These are phyloP conservation scores for Notarius quadriscutis DNA, from an alignment of 2,113 vertebrate genomes.

Conservation along the genomic window DNA sequence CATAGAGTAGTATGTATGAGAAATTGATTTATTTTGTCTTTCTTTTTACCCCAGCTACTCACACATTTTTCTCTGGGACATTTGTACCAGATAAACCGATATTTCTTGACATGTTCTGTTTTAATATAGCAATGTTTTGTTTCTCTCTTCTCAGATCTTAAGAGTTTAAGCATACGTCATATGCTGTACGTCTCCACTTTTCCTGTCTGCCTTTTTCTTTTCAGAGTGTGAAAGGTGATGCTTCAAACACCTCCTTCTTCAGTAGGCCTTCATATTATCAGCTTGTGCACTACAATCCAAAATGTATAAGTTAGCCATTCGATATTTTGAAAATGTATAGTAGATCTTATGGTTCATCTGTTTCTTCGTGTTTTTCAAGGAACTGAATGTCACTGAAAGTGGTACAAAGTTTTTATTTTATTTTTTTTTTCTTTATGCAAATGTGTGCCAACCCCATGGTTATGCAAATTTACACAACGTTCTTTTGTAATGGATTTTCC, in stretches of 20 bases:
- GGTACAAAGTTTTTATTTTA: slow-evolving; percentile 31
- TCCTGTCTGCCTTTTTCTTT: slow-evolving; percentile 13
- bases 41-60: neutral
- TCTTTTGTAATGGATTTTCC: slow-evolving; percentile 45
- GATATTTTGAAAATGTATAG: slow-evolving; percentile 67
- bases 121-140: neutral
- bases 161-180: neutral
- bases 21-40: neutral
- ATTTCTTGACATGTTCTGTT: neutral
- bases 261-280: slow-evolving; percentile 58
- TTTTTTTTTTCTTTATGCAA: slow-evolving; percentile 28
- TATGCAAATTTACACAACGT: slow-evolving; percentile 34
- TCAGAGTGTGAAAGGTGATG: slow-evolving; percentile 46
- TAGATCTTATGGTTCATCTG: slow-evolving; percentile 57
- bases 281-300: slow-evolving; percentile 65
- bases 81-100: neutral
- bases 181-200: slow-evolving; percentile 39
- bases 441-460: slow-evolving; percentile 43
- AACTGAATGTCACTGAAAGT: slow-evolving; percentile 39
- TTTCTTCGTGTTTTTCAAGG: slow-evolving; percentile 52
- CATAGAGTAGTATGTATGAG: neutral
- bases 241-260: slow-evolving; percentile 53
- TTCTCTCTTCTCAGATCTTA: slow-evolving; percentile 23
- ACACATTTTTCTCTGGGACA: neutral
- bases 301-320: slow-evolving; percentile 59